These are phyloP conservation scores for Astreopora myriophthalma DNA, from an alignment of 64 coral and sea anemone genomes.

Conservation along the genomic window DNA sequence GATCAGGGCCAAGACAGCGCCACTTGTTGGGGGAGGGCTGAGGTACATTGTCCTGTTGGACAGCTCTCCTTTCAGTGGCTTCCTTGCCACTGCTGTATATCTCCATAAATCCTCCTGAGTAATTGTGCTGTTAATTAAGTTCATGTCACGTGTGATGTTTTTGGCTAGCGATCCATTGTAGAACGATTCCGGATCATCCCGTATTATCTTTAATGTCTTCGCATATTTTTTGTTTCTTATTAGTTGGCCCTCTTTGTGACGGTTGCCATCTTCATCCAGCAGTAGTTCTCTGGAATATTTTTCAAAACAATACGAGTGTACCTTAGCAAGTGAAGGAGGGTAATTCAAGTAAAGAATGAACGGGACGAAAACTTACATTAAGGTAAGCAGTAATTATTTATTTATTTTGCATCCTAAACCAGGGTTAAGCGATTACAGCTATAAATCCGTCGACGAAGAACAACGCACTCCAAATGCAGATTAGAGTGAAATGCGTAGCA, in stretches of 20 bases:
- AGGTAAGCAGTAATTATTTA: too few species aligned
- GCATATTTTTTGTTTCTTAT: conserved; percentile 76
- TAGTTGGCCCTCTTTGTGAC: conserved; percentile 26
- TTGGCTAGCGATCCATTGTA: conserved; percentile 70
- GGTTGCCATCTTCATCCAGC: conserved; percentile 43
- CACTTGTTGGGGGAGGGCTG: conserved; percentile 75
- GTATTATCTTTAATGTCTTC: conserved; percentile 68
- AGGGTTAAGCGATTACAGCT: too few species aligned
- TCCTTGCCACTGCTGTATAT: background rate
- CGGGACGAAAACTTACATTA: too few species aligned
- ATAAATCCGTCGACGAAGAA: too few species aligned
- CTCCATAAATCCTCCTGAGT: conserved; percentile 3
- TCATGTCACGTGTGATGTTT: conserved; percentile 13
- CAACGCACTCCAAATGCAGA: too few species aligned
- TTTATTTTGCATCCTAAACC: too few species aligned
- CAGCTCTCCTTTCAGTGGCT: background rate
- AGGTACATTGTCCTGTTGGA: conserved; percentile 55
- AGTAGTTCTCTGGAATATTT: conserved; percentile 69
- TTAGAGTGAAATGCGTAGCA: too few species aligned
- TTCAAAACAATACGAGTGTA: background rate
- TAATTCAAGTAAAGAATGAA: background rate
- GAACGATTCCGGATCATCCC: conserved; percentile 71
- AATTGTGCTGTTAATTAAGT: background rate
- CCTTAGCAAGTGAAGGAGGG: too few species aligned
- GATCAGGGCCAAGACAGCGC: conserved; percentile 72